phyloP scores from a whole-genome alignment of 2,888 invertebrate genomes.

The Venusia cambrica region DNA sequence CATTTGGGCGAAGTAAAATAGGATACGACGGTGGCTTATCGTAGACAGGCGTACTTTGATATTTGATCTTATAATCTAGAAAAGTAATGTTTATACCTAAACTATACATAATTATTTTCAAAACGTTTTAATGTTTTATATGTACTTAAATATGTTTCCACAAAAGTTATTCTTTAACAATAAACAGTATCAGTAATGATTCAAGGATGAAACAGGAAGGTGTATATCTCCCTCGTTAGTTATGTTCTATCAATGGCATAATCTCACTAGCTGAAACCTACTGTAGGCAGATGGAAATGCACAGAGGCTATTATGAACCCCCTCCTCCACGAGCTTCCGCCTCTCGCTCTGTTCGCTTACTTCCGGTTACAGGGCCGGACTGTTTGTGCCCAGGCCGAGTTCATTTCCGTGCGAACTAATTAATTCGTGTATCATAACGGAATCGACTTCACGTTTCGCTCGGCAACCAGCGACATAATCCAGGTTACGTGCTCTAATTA shows the following conservation, averaged over 20 bases:
- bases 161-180: too few relatives aligned
- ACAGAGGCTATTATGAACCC: constrained; percentile 32
- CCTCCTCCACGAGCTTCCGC: constrained; percentile 29
- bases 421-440: constrained; percentile 20
- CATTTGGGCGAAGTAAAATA: too few relatives aligned
- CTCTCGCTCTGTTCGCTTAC: constrained; percentile 28
- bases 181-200: background rate
- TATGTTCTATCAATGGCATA: constrained; percentile 28
- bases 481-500: background rate
- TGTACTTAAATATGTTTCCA: too few relatives aligned
- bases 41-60: too few relatives aligned
- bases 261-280: constrained; percentile 25
- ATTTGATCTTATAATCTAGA: too few relatives aligned
- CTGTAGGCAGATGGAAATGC: constrained; percentile 31
- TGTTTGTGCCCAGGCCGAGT: constrained; percentile 19
- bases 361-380: constrained; percentile 32
- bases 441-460: constrained; percentile 9
- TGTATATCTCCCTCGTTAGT: constrained; percentile 15
- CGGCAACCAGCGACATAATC: background rate
- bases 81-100: too few relatives aligned
- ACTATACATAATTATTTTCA: too few relatives aligned
- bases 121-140: too few relatives aligned
- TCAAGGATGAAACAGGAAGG: background rate
- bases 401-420: constrained; percentile 23
- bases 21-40: too few relatives aligned